Conservation (phyloP, 2,113 vertebrate species). For the Canis aureus region DNA sequence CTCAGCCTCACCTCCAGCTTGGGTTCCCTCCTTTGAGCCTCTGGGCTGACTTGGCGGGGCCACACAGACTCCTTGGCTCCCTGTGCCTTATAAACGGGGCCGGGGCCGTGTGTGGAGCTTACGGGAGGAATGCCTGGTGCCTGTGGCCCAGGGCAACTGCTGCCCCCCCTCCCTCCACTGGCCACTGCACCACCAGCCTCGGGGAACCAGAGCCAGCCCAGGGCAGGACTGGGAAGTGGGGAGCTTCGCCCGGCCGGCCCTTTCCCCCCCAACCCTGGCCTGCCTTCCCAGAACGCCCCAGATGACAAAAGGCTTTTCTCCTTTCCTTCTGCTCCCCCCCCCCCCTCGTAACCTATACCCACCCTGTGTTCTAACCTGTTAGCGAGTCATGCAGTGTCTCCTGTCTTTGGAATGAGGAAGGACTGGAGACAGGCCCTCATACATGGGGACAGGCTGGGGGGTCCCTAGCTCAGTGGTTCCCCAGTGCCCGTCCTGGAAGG, state of each 20-base stretch:
- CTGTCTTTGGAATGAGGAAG: neutral
- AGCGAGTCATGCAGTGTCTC: rapidly evolving
- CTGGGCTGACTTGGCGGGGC: slow-evolving; percentile 1
- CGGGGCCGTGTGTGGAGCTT: neutral
- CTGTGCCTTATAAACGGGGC: slow-evolving; percentile 37
- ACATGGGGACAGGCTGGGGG: neutral
- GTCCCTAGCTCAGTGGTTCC: neutral
- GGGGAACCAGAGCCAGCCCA: neutral
- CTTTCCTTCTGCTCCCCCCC: neutral
- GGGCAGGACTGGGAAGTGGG: neutral
- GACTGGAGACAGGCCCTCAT: neutral
- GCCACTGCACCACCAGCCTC: neutral
- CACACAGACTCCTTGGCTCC: slow-evolving; percentile 49
- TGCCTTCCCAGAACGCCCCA: neutral
- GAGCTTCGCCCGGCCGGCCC: neutral
- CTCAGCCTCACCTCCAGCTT: neutral
- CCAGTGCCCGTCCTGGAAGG: rapidly evolving
- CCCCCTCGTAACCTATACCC: neutral
- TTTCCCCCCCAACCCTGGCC: neutral
- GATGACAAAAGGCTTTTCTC: neutral
- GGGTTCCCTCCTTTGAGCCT: slow-evolving; percentile 40
- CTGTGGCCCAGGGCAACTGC: neutral
- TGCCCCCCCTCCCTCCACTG: neutral
- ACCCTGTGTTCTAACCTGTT: neutral
- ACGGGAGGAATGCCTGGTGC: neutral